A percentile compares a stretch with the other conserved stretches of the same genome.
Conservation (phyloP, 2,113 vertebrate genomes). For the Scomber colias region DNA sequence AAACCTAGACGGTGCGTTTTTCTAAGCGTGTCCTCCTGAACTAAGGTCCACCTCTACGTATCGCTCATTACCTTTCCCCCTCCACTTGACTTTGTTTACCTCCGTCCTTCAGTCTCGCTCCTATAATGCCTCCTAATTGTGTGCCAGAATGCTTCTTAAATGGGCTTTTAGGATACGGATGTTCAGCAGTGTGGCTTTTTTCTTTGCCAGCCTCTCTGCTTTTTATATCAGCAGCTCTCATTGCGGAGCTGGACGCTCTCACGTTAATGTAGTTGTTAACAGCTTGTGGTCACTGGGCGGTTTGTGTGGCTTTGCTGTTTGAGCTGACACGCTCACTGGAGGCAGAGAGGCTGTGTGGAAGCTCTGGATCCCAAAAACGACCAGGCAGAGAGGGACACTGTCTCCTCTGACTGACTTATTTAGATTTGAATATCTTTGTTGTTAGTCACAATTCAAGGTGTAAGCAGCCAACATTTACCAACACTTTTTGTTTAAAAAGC, state of each 20-base stretch:
- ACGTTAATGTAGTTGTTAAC: constrained; percentile 80
- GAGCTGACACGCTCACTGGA: constrained; percentile 55
- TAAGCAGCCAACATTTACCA: not conserved
- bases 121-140: constrained; percentile 30
- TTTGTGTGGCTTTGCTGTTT: constrained; percentile 74
- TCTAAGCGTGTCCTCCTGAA: constrained; percentile 1
- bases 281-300: constrained; percentile 73
- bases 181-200: constrained; percentile 16
- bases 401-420: not conserved
- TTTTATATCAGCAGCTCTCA: constrained; percentile 54
- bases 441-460: not conserved
- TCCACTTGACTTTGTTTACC: not conserved
- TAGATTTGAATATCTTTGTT: not conserved
- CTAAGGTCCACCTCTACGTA: constrained; percentile 14
- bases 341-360: constrained; percentile 33
- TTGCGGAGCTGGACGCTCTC: constrained; percentile 58
- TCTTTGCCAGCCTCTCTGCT: constrained; percentile 38
- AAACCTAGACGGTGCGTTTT: constrained; percentile 16
- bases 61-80: constrained; percentile 23
- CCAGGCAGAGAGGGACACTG: constrained; percentile 16
- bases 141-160: constrained; percentile 36
- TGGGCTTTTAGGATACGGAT: constrained; percentile 21
- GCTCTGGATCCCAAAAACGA: constrained; percentile 36
- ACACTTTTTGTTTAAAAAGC: not conserved
- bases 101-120: not conserved